Percentiles rank a stretch among this genome's conserved stretches.
phyloP scores from a whole-genome alignment of 1,140 invertebrate genomes.

The Anoplolepis gracilipes region DNA sequence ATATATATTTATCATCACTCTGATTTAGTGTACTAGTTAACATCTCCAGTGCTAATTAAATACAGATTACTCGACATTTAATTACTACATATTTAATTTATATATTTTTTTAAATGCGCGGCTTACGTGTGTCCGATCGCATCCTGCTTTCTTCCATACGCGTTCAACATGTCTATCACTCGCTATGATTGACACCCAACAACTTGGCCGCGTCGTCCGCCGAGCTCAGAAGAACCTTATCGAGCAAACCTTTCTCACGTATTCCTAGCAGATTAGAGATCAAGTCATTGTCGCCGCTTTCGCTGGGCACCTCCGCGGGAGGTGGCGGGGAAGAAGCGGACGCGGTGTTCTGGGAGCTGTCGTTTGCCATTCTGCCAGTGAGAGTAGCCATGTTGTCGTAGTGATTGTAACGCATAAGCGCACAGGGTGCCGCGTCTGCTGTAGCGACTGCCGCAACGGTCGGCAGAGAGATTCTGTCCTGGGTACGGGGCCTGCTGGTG shows the following conservation, averaged over 20 bases:
- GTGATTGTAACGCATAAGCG: constrained; percentile 80
- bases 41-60: too few species aligned
- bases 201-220: constrained; percentile 95
- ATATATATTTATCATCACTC: too few species aligned
- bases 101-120: not conserved
- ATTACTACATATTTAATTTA: not conserved
- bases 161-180: constrained; percentile 67
- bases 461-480: constrained; percentile 80
- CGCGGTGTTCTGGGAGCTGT: constrained; percentile 76
- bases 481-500: constrained; percentile 68
- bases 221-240: constrained; percentile 92
- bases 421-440: constrained; percentile 81
- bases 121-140: constrained; percentile 11
- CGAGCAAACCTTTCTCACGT: constrained; percentile 93
- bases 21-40: too few species aligned
- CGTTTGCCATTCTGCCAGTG: constrained; percentile 87
- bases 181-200: constrained; percentile 90
- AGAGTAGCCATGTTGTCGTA: constrained; percentile 83
- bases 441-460: constrained; percentile 80
- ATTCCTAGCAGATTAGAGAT: constrained; percentile 96
- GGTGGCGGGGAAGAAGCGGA: constrained; percentile 76
- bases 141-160: not conserved
- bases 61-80: not conserved
- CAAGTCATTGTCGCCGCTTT: constrained; percentile 90
- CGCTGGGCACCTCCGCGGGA: constrained; percentile 78